A percentile compares a stretch with the other conserved stretches of the same genome.
Conservation (phyloP, 2,797 vertebrate genomes). For the Sebastes hubbsi region DNA sequence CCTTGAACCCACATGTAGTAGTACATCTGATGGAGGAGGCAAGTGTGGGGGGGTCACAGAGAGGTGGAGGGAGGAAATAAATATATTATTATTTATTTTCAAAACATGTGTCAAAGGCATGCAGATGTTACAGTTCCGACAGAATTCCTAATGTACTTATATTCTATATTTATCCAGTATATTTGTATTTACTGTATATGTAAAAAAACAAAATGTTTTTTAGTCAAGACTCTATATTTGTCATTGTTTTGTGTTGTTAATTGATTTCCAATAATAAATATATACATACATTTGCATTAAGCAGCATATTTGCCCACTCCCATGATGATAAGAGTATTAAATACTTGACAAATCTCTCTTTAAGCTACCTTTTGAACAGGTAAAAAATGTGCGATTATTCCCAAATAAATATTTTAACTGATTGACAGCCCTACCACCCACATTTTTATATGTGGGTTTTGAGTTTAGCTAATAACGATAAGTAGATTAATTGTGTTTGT, state of each 20-base stretch:
- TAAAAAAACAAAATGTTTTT: neutral
- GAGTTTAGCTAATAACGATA: neutral
- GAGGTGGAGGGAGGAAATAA: neutral
- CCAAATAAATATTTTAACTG: no score
- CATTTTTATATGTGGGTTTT: neutral
- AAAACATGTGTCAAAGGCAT: neutral
- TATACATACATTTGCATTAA: no score
- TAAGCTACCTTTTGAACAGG: no score
- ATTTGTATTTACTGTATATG: neutral
- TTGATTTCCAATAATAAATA: no score
- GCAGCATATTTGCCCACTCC: no score
- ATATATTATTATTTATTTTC: neutral
- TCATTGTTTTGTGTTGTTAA: no score
- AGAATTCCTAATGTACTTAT: neutral
- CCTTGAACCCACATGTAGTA: slow-evolving; percentile 90
- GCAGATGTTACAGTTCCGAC: neutral
- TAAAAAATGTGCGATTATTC: no score
- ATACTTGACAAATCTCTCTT: no score
- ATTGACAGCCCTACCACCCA: fast-evolving
- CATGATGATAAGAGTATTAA: no score
- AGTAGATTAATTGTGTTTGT: neutral
- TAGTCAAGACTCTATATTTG: no score
- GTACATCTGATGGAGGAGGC: slow-evolving; percentile 78
- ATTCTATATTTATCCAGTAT: neutral
- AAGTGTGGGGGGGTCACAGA: neutral